Base-by-base conservation (phyloP, 2,113 vertebrate genomes). In the Salvator merianae region DNA sequence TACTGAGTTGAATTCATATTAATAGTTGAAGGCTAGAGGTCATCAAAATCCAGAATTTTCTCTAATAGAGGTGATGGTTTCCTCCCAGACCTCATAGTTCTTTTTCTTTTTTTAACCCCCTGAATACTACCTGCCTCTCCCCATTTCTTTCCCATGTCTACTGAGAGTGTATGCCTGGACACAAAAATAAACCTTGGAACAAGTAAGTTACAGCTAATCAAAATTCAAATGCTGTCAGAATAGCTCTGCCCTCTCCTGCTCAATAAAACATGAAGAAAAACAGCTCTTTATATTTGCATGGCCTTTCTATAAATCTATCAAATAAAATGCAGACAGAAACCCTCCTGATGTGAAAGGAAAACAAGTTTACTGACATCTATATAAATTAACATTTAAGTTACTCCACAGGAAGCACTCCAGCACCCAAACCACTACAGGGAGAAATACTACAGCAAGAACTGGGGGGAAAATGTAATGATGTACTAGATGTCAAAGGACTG, bases 191-290 rank as follows among this genome's bases (percentile, higher is more conserved):
- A 92, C 89, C 92, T 93, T 88, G 89, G 90, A 91, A 90, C 71
- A 55, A 89, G 83, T 86, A 90, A 82, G 43, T 91, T 90, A 86
- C 70, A 91, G 87, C 90, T 93, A 81, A 88, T 94, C 90, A 92
- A 91, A 92, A 93, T 94, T 92, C 92, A 91, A 87, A 91, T 90
- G 93, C 90, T 94, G 90, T 93, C 90, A 93, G 89, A 79, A 78
- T 32, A 82, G 40, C 85, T 89, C 91, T 93, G 91, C 92, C 92
- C 86, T 77, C 63, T 92, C 89, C 92, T 90, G 90, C 93, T 94
- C 92, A 93, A 93, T 92, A 90, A 87, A 94, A 94, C 92, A 94
- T 93, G 94, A 93, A 91, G 91, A 71, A 92, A 92, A 88, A 92
- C 90, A 87, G 88, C 90, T 94, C 88, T 94, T 93, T 89, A 91